Conservation (phyloP, 2,797 vertebrate genomes). For the Bryconaethiops microstoma region DNA sequence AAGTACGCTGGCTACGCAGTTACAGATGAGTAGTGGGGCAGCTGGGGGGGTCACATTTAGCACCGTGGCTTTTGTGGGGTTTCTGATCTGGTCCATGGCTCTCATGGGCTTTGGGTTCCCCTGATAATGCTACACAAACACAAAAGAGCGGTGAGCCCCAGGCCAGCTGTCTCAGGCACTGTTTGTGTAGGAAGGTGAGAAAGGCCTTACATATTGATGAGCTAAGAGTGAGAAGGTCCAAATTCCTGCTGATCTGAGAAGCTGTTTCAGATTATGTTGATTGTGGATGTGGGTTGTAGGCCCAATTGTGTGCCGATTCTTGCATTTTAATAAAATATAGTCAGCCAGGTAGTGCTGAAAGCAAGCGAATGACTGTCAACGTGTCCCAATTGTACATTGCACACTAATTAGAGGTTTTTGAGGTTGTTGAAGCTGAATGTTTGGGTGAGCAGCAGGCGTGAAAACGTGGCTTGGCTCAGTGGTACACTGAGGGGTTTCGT, state of each 20-base stretch:
- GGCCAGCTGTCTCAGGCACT: constrained; percentile 49
- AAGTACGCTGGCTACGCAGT: constrained; percentile 48
- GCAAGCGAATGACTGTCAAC: neutral
- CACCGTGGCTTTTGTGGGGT: constrained; percentile 14
- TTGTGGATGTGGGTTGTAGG: constrained; percentile 53
- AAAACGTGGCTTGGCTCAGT: constrained; percentile 33
- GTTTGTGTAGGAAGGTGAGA: constrained; percentile 59
- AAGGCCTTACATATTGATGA: constrained; percentile 69
- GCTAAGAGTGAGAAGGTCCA: constrained; percentile 47
- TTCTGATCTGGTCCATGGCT: constrained; percentile 54
- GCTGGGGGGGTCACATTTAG: constrained; percentile 61
- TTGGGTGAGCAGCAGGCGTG: constrained; percentile 29
- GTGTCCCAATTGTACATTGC: neutral
- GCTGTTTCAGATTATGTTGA: constrained; percentile 39
- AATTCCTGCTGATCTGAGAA: constrained; percentile 34
- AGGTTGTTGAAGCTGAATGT: no score
- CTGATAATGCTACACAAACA: constrained; percentile 58
- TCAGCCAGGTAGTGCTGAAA: neutral
- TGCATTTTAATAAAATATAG: neutral
- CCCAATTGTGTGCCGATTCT: neutral
- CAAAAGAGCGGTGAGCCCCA: constrained; percentile 15
- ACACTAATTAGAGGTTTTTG: no score
- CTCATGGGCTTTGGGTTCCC: constrained; percentile 38
- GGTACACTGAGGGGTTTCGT: no score
- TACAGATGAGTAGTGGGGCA: constrained; percentile 55